phyloP scores from a whole-genome alignment of 1,140 invertebrate species.

The Phymastichus coffea region DNA sequence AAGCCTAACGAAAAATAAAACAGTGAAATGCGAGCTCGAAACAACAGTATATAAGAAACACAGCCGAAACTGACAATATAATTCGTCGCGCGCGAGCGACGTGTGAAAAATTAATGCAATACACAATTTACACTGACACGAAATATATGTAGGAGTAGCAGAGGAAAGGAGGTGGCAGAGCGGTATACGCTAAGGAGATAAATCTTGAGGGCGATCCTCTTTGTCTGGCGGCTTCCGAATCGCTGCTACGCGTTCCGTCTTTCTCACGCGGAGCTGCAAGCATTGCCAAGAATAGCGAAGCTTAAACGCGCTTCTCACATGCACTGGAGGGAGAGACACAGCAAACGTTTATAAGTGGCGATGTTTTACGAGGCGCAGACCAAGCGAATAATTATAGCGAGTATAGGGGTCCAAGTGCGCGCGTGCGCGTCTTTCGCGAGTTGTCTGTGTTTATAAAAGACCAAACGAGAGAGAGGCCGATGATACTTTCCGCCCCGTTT shows the following conservation, averaged over 20 bases:
- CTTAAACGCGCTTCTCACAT: background rate
- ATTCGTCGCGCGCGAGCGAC: too few species aligned
- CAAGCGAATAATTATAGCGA: conserved; percentile 27
- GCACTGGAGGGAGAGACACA: background rate
- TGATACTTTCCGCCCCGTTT: too few species aligned
- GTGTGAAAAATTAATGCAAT: conserved; percentile 22
- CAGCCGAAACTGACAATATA: too few species aligned
- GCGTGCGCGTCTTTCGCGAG: background rate
- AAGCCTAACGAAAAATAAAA: too few species aligned
- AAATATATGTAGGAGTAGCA: conserved; percentile 8
- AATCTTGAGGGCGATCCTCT: conserved; percentile 23
- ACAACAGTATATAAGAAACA: too few species aligned
- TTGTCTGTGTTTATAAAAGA: background rate
- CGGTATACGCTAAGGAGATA: conserved; percentile 14
- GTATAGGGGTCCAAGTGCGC: background rate
- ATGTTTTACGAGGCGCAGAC: conserved; percentile 25
- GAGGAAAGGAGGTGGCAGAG: too few species aligned
- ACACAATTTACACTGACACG: conserved; percentile 25
- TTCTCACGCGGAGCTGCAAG: background rate
- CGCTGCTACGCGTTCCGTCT: background rate
- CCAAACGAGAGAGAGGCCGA: too few species aligned
- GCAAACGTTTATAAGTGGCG: conserved; percentile 20
- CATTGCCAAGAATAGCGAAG: conserved; percentile 8
- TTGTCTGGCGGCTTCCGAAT: background rate
- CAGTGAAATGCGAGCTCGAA: too few species aligned